phyloP scores from a whole-genome alignment of 1,140 invertebrate species.

The Bombus waltoni region DNA sequence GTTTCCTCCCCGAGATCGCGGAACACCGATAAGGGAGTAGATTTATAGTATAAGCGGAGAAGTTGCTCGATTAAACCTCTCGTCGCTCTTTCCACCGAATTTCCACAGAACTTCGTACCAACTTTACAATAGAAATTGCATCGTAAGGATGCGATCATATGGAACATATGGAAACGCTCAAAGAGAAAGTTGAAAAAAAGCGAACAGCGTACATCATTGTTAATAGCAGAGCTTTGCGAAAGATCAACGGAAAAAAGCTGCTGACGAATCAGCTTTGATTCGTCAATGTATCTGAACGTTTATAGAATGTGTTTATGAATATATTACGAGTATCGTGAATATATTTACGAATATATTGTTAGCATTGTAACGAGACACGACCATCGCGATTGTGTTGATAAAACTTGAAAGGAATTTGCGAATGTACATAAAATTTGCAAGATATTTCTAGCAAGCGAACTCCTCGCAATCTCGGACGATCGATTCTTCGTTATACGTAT shows the following conservation, averaged over 20 bases:
- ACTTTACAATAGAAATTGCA: background rate
- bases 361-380: too few relatives aligned
- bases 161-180: background rate
- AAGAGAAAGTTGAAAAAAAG: background rate
- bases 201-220: background rate
- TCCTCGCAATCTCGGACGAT: background rate
- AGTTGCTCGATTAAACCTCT: slow-evolving; percentile 33
- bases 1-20: slow-evolving; percentile 33
- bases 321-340: background rate
- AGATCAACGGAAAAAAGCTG: background rate
- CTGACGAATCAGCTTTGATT: background rate
- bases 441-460: background rate
- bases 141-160: background rate
- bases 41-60: slow-evolving; percentile 34
- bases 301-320: background rate
- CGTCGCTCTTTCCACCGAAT: background rate
- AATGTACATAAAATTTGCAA: background rate
- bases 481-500: background rate
- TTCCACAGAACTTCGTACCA: background rate
- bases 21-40: slow-evolving; percentile 31
- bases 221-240: background rate
- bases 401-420: background rate
- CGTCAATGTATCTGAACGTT: background rate
- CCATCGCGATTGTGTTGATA: background rate
- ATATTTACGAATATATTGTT: background rate